Evolutionary conservation across 2,888 invertebrate genomes (phyloP), one percentile per base, ranked within the genome.

Genomic region (Congeria kusceri): DNA sequence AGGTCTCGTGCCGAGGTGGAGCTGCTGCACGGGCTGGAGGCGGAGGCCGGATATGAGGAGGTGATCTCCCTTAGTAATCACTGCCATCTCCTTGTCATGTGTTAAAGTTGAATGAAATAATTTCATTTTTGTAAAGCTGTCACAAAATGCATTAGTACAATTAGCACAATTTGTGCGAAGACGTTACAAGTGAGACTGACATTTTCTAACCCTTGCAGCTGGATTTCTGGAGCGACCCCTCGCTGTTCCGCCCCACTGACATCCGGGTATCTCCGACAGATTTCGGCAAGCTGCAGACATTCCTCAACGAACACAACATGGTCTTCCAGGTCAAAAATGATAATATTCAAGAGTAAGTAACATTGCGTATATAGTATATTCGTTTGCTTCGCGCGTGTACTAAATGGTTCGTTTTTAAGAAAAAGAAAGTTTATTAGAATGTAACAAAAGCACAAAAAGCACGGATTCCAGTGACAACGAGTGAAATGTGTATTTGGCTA

Each of bases 211-310:
- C 7, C 18, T 56, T 32, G 13, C 32, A 79, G 79, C 64, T 79
- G 18, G 79, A 79, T 29, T 79, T 79, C 28, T 79, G 79, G 79
- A 71, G 66, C 15, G 64, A 70, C 0, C 79, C 74, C 4, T 66
- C 70, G 15, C 25, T 53, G 13, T 27, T 68, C 18, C 62, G 64
- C 47, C 58, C 67, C 15, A 66, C 70, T 1, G 63, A 69, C 7
- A 56, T 79, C 25, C 79, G 61, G 1, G 75, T 75, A 15, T 58
- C 66, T 11, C 79, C 79, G 29, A 62, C 39, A 20, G 63, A 65
- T 7, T 70, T 53, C n/a, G 61, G 29, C 0, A 53, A 53, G 49
- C 59, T 75, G 1, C 49, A 44, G 9, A 20, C 29, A 20, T 49
- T 28, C 2, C 25, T 79, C 3, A 13, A 53, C 18, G 39, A 59